Conservation (phyloP, 2,797 vertebrate genomes). For the Eospalax fontanierii region DNA sequence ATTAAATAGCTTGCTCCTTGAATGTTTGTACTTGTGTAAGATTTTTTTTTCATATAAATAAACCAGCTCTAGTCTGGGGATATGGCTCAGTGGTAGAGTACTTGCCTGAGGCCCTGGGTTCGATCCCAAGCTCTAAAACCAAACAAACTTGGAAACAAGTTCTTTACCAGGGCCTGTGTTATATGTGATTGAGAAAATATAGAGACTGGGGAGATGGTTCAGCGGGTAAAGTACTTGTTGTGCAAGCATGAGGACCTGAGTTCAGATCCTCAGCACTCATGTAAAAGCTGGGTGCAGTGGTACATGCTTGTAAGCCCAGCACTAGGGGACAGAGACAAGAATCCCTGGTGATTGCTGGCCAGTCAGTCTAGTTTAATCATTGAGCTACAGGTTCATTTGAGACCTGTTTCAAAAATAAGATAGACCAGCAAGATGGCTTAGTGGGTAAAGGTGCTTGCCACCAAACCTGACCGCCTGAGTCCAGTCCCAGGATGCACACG, state of each 20-base stretch:
- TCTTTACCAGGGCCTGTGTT: background rate
- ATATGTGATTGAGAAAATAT: background rate
- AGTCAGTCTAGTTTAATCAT: background rate
- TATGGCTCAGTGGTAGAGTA: background rate
- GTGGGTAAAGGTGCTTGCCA: background rate
- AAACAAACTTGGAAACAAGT: slow-evolving; percentile 51
- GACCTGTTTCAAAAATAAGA: background rate
- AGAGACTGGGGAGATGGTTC: background rate
- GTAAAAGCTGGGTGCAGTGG: background rate
- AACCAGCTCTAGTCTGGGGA: background rate
- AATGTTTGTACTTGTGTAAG: background rate
- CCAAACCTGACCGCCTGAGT: background rate
- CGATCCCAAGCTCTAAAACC: background rate
- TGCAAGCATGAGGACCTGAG: background rate
- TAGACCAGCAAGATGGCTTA: background rate
- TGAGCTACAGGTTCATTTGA: background rate
- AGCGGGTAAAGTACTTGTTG: background rate
- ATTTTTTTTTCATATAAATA: background rate
- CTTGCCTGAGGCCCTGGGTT: background rate
- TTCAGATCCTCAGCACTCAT: background rate
- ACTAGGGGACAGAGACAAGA: background rate
- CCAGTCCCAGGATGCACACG: background rate
- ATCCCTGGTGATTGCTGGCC: background rate
- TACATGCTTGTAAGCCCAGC: background rate
- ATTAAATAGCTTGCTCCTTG: slow-evolving; percentile 17